Conservation (phyloP, 2,888 invertebrate genomes). For the Ditula angustiorana region DNA sequence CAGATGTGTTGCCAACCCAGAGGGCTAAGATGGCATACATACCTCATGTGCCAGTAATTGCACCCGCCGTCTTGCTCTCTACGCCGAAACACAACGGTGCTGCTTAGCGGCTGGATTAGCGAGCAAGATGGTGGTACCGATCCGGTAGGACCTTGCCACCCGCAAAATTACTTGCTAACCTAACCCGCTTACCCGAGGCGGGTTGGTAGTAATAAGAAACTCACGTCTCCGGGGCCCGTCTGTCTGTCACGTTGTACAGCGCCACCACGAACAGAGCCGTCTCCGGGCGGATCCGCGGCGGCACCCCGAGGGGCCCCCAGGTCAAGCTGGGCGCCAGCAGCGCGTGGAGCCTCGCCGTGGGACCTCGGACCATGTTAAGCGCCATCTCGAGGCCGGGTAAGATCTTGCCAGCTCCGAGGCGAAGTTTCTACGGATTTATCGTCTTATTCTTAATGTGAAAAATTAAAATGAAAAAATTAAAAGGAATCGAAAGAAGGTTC, state of each 20-base stretch:
- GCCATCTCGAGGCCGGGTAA: slow-evolving; percentile 72
- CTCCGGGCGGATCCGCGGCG: slow-evolving; percentile 65
- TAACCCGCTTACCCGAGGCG: not conserved
- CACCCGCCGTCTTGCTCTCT: too few species aligned
- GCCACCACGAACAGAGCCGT: slow-evolving; percentile 67
- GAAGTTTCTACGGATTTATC: slow-evolving; percentile 63
- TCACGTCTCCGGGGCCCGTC: slow-evolving; percentile 61
- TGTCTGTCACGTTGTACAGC: slow-evolving; percentile 61
- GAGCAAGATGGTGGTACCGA: too few species aligned
- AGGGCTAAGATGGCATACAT: too few species aligned
- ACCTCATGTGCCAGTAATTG: too few species aligned
- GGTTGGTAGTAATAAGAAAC: slow-evolving; percentile 30
- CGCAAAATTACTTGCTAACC: too few species aligned
- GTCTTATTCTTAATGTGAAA: too few species aligned
- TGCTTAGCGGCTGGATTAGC: too few species aligned
- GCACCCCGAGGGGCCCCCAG: slow-evolving; percentile 66
- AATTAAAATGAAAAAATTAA: too few species aligned
- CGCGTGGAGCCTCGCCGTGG: slow-evolving; percentile 62
- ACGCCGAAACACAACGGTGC: too few species aligned
- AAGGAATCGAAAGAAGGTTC: too few species aligned
- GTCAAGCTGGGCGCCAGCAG: slow-evolving; percentile 65
- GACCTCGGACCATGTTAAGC: slow-evolving; percentile 62
- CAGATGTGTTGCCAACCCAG: too few species aligned
- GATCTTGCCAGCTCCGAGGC: slow-evolving; percentile 59
- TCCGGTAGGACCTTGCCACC: too few species aligned